Percentiles rank a stretch among this genome's conserved stretches.
phyloP scores from a whole-genome alignment of 1,140 invertebrate genomes.

The Sitobion miscanthi region DNA sequence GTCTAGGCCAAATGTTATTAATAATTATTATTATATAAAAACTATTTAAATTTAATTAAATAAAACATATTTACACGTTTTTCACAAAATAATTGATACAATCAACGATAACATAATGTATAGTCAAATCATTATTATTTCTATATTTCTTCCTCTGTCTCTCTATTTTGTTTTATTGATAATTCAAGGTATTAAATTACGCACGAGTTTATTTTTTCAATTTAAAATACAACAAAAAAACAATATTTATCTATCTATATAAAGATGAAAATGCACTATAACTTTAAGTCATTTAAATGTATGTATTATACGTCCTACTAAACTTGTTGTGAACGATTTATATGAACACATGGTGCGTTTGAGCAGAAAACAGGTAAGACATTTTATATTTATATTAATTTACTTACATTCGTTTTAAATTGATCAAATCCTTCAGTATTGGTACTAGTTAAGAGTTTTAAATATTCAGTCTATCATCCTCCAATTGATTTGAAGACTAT shows the following conservation, averaged over 20 bases:
- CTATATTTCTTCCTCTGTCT: neutral
- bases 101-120: neutral
- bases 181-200: neutral
- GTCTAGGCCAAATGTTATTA: slow-evolving; percentile 27
- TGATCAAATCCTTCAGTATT: neutral
- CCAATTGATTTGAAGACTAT: neutral
- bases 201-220: neutral
- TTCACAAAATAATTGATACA: neutral
- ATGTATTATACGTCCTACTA: too few relatives aligned
- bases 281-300: neutral
- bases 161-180: neutral
- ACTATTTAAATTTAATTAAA: neutral
- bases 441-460: neutral
- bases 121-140: neutral
- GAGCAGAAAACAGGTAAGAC: neutral
- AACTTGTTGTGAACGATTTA: too few relatives aligned
- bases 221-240: neutral
- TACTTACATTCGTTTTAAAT: neutral
- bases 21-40: neutral
- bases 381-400: neutral
- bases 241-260: neutral
- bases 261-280: neutral
- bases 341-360: neutral
- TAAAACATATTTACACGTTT: neutral
- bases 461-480: neutral